Evolutionary conservation across 2,797 vertebrate species (phyloP), one percentile per base, ranked within the genome.

Genomic region (Coccyzus lansbergi): DNA sequence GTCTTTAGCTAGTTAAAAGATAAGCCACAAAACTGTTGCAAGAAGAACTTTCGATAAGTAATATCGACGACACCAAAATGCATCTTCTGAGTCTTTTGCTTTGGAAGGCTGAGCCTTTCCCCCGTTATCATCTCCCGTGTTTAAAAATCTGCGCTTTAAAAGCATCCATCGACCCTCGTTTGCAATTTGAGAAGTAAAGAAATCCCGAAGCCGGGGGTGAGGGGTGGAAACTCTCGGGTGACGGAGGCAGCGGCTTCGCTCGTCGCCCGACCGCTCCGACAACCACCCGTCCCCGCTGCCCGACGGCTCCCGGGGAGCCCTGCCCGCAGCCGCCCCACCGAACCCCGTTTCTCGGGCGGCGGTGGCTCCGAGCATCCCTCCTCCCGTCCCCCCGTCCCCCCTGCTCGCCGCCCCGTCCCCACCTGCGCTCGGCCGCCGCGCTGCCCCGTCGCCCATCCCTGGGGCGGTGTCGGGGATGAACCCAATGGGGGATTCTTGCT

Each of bases 391-490:
- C 44, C 44, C 42, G 42, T 46, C 10, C 20, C 48, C 48, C 49
- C 49, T 5, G n/a, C 48, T 22, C 24, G 22, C 48, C 48, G 17
- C 46, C 20, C 46, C 46, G 52, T 38, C 72, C 69, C 64, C 82
- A 92, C 93, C 93, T 92, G 87, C 34, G 56, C 80, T 88, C 67
- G 72, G 64, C 64, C 53, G 77, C 77, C 68, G 67, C 67, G 76
- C 68, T 48, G 80, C 48, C 75, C 76, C 67, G 76, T 68, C 72
- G 59, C 84, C 46, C 94, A 95, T 95, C 36, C 87, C 85, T 70
- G 59, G 81, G 81, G 42, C 42, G 12, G 42, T 44, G 42, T 44
- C 42, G 42, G 42, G 42, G 42, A 16, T 44, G 42, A 44, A 42
- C 42, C 42, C 15, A 15, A 18, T 7, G 42, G 6, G 42, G 42